Conservation (phyloP, 2,797 vertebrate genomes). For the Leptoclinus maculatus region DNA sequence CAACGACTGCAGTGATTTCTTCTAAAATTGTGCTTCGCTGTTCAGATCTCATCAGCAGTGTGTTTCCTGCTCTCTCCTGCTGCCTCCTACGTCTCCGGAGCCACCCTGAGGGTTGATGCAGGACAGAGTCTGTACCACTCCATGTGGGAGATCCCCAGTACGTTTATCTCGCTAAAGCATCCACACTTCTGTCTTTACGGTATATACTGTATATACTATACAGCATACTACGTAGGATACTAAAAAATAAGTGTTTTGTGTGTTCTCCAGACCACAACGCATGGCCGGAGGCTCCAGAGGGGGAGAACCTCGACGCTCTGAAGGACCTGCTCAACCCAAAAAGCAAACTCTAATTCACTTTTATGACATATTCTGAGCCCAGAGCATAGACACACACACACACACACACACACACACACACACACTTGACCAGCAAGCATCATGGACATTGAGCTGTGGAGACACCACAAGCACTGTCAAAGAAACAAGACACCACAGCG, state of each 20-base stretch:
- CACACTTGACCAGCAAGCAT: background rate
- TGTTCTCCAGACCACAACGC: constrained; percentile 87
- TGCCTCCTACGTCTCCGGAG: constrained; percentile 93
- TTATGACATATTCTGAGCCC: background rate
- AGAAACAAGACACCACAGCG: background rate
- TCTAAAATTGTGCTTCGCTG: background rate
- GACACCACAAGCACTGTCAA: background rate
- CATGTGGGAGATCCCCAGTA: constrained; percentile 85
- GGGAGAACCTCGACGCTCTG: constrained; percentile 85
- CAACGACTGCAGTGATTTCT: background rate
- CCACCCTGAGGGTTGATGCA: constrained; percentile 90
- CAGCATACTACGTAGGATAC: background rate
- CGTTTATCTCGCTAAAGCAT: background rate
- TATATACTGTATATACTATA: background rate
- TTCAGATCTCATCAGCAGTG: constrained; percentile 90
- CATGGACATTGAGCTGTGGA: background rate
- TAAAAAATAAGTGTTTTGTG: background rate
- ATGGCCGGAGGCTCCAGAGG: constrained; percentile 88
- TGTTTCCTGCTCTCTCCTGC: constrained; percentile 95
- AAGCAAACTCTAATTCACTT: constrained; percentile 78
- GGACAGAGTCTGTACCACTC: constrained; percentile 86
- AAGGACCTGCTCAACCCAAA: constrained; percentile 77
- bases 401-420: background rate
- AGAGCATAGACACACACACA: background rate
- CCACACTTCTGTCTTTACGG: rapidly evolving